phyloP scores from a whole-genome alignment of 2,797 vertebrate genomes.

The Gymnoscopelus braueri region DNA sequence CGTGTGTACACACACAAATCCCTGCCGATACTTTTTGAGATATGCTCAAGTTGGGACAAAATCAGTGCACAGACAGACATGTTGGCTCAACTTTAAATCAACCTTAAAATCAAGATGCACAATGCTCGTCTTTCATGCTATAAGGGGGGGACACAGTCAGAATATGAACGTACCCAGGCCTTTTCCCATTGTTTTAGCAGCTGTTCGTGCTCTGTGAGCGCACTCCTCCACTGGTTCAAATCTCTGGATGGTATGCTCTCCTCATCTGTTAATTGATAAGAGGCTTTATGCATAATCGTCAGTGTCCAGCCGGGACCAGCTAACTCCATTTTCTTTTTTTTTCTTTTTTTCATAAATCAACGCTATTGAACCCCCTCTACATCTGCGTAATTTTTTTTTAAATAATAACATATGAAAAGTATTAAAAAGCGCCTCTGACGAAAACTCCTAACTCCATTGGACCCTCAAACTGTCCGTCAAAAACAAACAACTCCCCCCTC shows the following conservation, averaged over 20 bases:
- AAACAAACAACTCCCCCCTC: too few species aligned
- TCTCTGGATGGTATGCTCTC: slow-evolving; percentile 82
- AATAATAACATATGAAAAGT: too few species aligned
- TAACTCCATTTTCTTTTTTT: too few species aligned
- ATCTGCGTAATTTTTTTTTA: too few species aligned
- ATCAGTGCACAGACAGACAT: too few species aligned
- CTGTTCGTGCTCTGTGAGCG: slow-evolving; percentile 85
- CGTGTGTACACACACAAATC: neutral
- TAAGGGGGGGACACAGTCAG: neutral
- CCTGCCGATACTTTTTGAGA: neutral
- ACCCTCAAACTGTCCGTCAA: too few species aligned
- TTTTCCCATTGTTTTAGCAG: slow-evolving; percentile 90
- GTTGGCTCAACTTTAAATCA: neutral
- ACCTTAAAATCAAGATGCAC: slow-evolving; percentile 10
- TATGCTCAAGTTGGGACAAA: neutral
- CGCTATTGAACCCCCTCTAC: too few species aligned
- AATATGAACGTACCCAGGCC: slow-evolving; percentile 84
- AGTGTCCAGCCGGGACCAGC: too few species aligned
- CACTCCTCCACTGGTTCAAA: slow-evolving; percentile 85
- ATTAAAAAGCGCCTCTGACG: too few species aligned
- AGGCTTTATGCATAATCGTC: slow-evolving; percentile 46
- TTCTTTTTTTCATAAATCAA: too few species aligned
- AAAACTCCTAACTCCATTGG: too few species aligned
- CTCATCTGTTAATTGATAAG: slow-evolving; percentile 79
- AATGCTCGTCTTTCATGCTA: neutral